Evolutionary conservation across 1,140 invertebrate species (phyloP), one percentile per base, ranked within the genome.

Genomic region (Pomacea maculata): DNA sequence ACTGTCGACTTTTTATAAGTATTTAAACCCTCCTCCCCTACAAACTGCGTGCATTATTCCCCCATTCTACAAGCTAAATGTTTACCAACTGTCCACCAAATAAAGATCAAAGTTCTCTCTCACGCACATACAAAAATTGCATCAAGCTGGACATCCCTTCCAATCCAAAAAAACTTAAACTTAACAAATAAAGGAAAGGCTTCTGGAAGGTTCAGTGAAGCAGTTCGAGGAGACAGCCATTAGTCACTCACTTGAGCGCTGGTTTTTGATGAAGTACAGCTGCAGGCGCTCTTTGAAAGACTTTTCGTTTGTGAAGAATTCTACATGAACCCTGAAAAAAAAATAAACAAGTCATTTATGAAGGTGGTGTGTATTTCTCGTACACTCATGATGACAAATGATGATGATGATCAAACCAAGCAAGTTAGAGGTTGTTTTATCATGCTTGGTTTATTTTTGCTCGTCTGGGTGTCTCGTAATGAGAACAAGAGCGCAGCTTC

Each of bases 231-330:
- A 52, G 12, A 72, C 2, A 80, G 63, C 67, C 34, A 54, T 12
- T 19, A 77, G 34, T 70, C 21, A 96, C 97, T 97, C 94, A 99
- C 98, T 99, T 92, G 97, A 98, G 93, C 97, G 95, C 94, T 99
- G 97, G 93, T 99, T 99, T 93, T 99, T 99, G 92, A 99, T 97
- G 93, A 99, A 99, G 93, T 99, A 99, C 82, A 98, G 94, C 93
- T 99, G 97, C 87, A 99, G 95, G 92, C 97, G 94, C 94, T 99
- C 97, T 93, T 99, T 99, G 92, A 99, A 95, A 90, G 97, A 98
- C 91, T 98, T 98, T 93, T 99, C 97, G 93, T 99, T 99, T 86
- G 98, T 98, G 92, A 99, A 99, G 92, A 98, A 99, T 92, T 99
- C 98, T 86, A 99, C 98, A 81, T 97, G 96, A 88, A 99, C 97